Evolutionary conservation across 2,888 invertebrate species (phyloP), one percentile per base, ranked within the genome.

Genomic region (Pocota personata): DNA sequence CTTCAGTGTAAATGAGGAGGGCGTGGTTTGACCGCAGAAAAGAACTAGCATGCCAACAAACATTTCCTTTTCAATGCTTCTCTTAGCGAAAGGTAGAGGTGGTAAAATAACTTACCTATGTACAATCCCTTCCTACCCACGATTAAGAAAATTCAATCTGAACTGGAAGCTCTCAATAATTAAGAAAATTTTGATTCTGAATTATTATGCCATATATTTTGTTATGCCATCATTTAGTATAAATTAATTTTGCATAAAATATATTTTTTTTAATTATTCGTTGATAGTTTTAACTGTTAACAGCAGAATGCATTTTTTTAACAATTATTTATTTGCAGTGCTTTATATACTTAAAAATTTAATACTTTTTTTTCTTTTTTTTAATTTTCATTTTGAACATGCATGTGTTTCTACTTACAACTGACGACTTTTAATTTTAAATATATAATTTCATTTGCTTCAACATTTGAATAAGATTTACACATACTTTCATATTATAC

Each of bases 231-330:
- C 55, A 62, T 77, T 82, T 67, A 82, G 82, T 82, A 72, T 72
- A 82, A 78, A 83, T 77, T 78, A 83, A 72, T 77, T 71, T 78
- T 83, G 66, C 78, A 78, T 83, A 72, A 66, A 78, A 82, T 77
- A 82, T 76, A 57, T 62, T 66, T 73, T 66, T 73, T 64, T 43
- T 37, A 55, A 24, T 52, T 35, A 40, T 77, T 82, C 78, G 77
- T 77, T 82, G 82, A 77, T 77, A 77, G 46, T 71, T 77, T 71
- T 21, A 52, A 27, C 52, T 71, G 77, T 58, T 24, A 71, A 62
- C 35, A 67, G 69, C 69, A 64, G 62, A 83, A 83, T 77, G 57
- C 52, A 66, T 32, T 21, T 32, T 21, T 79, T 43, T 77, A 62
- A 72, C 72, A 62, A 79, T 66, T 58, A 50, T 71, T 84, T 67